Percentiles rank a stretch among this genome's conserved stretches.
These are phyloP conservation scores for Mythimna pallens DNA, from an alignment of 2,888 invertebrate species.

Conservation along the genomic window DNA sequence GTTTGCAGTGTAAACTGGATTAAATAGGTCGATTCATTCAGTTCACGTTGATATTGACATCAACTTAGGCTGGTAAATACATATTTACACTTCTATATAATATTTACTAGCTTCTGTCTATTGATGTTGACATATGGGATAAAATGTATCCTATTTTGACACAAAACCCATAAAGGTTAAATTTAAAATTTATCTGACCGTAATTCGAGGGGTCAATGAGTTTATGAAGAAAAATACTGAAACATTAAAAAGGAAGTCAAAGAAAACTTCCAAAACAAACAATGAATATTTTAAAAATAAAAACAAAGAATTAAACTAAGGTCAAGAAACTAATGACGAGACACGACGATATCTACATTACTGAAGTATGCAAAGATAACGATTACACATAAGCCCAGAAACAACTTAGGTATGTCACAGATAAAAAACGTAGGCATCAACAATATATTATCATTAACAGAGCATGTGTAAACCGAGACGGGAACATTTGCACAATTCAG, in stretches of 20 bases:
- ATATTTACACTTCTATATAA: no score
- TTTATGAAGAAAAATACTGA: background rate
- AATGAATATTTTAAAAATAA: background rate
- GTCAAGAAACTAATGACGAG: slow-evolving; percentile 8
- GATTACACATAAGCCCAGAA: background rate
- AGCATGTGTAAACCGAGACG: slow-evolving; percentile 26
- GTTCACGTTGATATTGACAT: background rate
- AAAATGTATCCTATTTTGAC: no score
- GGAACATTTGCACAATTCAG: slow-evolving; percentile 16
- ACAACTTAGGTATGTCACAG: background rate
- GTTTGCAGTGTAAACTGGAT: background rate
- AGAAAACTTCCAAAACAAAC: background rate
- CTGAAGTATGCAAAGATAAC: background rate
- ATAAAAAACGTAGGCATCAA: slow-evolving; percentile 3
- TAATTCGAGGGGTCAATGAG: no score
- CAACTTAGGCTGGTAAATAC: no score
- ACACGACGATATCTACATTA: background rate
- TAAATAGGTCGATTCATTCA: background rate
- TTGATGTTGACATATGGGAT: no score
- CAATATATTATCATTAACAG: slow-evolving; percentile 13
- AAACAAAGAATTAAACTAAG: background rate
- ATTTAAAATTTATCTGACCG: no score
- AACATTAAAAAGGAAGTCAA: background rate
- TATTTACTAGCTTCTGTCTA: no score
- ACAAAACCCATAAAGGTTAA: no score